phyloP scores from a whole-genome alignment of 2,797 vertebrate species.

The Hoplostethus atlanticus region DNA sequence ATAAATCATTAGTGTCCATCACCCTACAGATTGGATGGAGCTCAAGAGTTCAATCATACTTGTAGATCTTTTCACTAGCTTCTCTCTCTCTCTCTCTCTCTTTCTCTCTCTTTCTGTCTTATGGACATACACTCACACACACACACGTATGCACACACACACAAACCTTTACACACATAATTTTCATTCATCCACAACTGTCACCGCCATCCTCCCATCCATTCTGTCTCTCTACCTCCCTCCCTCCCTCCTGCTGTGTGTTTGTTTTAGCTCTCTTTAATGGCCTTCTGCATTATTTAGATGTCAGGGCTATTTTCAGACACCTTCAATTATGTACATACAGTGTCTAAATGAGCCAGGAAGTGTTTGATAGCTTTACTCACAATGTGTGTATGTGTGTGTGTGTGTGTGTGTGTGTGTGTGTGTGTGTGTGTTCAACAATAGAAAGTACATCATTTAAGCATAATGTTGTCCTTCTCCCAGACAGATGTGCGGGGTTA shows the following conservation, averaged over 20 bases:
- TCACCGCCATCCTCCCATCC: conserved; percentile 6
- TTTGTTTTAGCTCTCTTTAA: conserved; percentile 65
- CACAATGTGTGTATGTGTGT: conserved; percentile 33
- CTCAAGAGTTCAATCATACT: no score
- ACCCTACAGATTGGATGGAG: no score
- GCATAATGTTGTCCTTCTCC: conserved; percentile 12
- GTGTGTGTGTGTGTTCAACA: conserved; percentile 16
- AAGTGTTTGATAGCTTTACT: conserved; percentile 59
- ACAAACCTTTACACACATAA: conserved; percentile 6
- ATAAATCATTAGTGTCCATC: no score
- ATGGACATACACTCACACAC: no score
- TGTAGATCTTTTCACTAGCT: no score
- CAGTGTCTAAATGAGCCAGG: conserved; percentile 58
- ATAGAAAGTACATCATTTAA: background rate
- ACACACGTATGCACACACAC: background rate
- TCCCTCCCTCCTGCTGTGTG: conserved; percentile 1
- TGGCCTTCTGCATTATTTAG: conserved; percentile 73
- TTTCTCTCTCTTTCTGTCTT: no score
- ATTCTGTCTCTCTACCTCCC: conserved; percentile 10
- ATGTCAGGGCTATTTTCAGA: conserved; percentile 71
- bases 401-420: conserved; percentile 14
- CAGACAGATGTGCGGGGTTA: conserved; percentile 30
- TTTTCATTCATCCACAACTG: conserved; percentile 23
- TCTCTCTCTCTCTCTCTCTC: no score
- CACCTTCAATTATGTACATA: conserved; percentile 66